Conservation (phyloP, 1,140 invertebrate genomes). For the Pseudomyrmex pallidus region DNA sequence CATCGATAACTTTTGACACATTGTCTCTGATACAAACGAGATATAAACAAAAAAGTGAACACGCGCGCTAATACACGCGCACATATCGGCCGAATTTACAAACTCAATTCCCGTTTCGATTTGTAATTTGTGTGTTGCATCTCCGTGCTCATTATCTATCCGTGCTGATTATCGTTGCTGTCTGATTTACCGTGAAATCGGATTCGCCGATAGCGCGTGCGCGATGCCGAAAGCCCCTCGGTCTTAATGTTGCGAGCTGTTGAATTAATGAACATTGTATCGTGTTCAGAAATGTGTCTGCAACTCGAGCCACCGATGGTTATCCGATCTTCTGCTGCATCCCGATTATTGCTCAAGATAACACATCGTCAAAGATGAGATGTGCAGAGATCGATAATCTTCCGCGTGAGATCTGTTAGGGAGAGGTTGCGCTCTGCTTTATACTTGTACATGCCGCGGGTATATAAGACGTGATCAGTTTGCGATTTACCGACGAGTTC, state of each 20-base stretch:
- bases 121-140: slow-evolving; percentile 4
- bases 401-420: slow-evolving; percentile 13
- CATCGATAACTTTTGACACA: neutral
- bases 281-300: slow-evolving; percentile 38
- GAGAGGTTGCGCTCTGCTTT: neutral
- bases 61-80: neutral
- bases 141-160: slow-evolving; percentile 27
- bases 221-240: slow-evolving; percentile 9
- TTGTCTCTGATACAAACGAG: neutral
- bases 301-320: neutral
- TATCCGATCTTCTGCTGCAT: slow-evolving; percentile 23
- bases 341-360: slow-evolving; percentile 23
- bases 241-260: slow-evolving; percentile 45
- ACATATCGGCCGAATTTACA: neutral
- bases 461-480: slow-evolving; percentile 16
- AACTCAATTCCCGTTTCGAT: neutral
- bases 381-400: slow-evolving; percentile 32
- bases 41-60: neutral
- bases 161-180: slow-evolving; percentile 19
- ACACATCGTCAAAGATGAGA: slow-evolving; percentile 14
- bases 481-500: slow-evolving; percentile 18
- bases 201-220: neutral
- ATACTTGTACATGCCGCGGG: neutral
- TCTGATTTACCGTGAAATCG: slow-evolving; percentile 49
- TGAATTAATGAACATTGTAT: slow-evolving; percentile 56